Conservation (phyloP, 2,888 invertebrate species). For the Zeuzera pyrina region DNA sequence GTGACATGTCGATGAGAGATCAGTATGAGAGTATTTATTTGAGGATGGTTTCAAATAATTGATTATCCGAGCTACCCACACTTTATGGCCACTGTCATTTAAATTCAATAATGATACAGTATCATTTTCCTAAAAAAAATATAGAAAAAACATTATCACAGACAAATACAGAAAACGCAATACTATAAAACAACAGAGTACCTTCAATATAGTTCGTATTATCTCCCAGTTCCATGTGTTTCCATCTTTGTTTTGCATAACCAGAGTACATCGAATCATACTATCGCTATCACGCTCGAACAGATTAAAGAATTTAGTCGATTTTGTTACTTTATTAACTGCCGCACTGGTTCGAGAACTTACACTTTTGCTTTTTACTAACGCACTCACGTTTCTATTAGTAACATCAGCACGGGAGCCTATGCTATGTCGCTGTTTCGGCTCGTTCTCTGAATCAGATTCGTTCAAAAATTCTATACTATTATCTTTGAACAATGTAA, state of each 20-base stretch:
- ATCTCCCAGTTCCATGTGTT: constrained; percentile 94
- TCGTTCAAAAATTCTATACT: constrained; percentile 57
- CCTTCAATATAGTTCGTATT: constrained; percentile 87
- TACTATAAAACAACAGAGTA: constrained; percentile 29
- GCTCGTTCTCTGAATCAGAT: constrained; percentile 53
- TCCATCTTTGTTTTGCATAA: constrained; percentile 85
- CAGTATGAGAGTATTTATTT: constrained; percentile 89
- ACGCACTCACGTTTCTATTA: constrained; percentile 54
- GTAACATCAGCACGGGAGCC: constrained; percentile 59
- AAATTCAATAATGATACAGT: constrained; percentile 40
- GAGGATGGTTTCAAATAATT: constrained; percentile 91
- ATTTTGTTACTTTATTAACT: constrained; percentile 52
- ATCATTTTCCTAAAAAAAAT: constrained; percentile 42
- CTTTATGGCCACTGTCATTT: constrained; percentile 56
- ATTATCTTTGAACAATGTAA: constrained; percentile 37
- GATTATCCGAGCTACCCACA: constrained; percentile 78
- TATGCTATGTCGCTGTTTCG: constrained; percentile 54
- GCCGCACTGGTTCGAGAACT: constrained; percentile 56
- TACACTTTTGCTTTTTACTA: constrained; percentile 66
- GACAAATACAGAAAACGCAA: neutral
- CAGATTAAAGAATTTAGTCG: constrained; percentile 64
- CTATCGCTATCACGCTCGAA: constrained; percentile 77
- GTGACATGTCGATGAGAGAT: constrained; percentile 73
- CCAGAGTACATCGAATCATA: constrained; percentile 85
- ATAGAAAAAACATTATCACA: neutral